Evolutionary conservation across 2,113 vertebrate genomes (phyloP), one percentile per base, ranked within the genome.

Genomic region (Nicator chloris): DNA sequence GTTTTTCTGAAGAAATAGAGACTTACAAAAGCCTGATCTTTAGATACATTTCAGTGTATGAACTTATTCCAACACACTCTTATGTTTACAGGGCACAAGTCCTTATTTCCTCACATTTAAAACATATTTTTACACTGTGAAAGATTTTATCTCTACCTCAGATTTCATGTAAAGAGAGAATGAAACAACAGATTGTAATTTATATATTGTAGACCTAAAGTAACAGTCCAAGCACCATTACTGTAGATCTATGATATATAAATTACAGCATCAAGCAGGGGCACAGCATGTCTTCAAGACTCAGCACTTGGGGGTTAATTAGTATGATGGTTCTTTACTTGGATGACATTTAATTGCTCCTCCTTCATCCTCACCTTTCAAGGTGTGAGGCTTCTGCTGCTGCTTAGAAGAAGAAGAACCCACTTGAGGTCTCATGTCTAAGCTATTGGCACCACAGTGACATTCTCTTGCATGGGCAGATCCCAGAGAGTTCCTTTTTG

Each of bases 1-100:
- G 3, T 49, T 75, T 75, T 92, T 75, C 79, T 79, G 44, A 61
- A 75, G 70, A 82, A 66, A 54, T 33, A 22, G 28, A 26, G 15
- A 45, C 35, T 51, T 27, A 13, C 28, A 37, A 14, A 21, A 63
- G 31, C 20, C 57, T 42, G 86, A 72, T 64, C 42, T 76, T 72
- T 9, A 33, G 51, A 47, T 59, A 15, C 0, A 21, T 42, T 49
- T 49, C 39, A 35, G 17, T 11, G 33, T 0, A 0, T 53, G 27
- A 73, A 22, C 26, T 86, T 35, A 56, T 60, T 82, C 66, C 53
- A 19, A 45, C 51, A 16, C 11, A 56, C 24, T 45, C 75, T 76
- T 53, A 17, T 47, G 10, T 66, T 85, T 66, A 45, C 22, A 37
- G 39, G 35, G 23, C 23, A 6, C 17, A n/a, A 33, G 26, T 59